Evolutionary conservation across 2,888 invertebrate species (phyloP).

Genomic region (Aphidius colemani): DNA sequence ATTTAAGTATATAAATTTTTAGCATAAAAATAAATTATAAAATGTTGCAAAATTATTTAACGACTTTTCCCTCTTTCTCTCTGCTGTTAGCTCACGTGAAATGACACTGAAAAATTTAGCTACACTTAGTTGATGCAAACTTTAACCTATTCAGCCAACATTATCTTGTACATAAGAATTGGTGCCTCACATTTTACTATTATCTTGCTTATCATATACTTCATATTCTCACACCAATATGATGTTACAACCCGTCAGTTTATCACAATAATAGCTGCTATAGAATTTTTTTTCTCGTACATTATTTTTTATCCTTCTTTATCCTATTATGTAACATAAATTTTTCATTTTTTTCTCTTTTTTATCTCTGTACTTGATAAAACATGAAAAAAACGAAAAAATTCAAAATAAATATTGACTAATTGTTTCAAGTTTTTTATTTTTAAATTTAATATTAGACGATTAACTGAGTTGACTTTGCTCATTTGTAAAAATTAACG

Average conservation of each 20-base stretch:
- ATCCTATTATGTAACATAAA: neutral
- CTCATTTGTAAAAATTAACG: neutral
- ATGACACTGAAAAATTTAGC: constrained; percentile 26
- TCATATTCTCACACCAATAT: constrained; percentile 2
- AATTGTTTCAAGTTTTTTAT: too few relatives aligned
- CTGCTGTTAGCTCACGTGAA: neutral
- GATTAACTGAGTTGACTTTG: neutral
- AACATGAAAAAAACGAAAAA: too few relatives aligned
- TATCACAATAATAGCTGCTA: constrained; percentile 33
- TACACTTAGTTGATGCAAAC: constrained; percentile 14
- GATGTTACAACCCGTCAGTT: constrained; percentile 30
- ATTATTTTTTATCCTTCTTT: constrained; percentile 11
- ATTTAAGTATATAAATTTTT: too few relatives aligned
- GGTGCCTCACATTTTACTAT: neutral
- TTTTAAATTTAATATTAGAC: too few relatives aligned
- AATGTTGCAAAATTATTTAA: constrained; percentile 24
- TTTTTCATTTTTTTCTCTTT: constrained; percentile 10
- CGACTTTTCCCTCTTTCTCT: constrained; percentile 3
- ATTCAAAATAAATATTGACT: neutral
- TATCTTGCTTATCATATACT: neutral
- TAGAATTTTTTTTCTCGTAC: constrained; percentile 29
- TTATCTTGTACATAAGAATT: neutral
- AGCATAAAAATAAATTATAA: constrained; percentile 9
- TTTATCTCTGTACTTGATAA: too few relatives aligned
- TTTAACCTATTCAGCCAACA: constrained; percentile 13